Evolutionary conservation across 1,140 invertebrate species (phyloP).

Genomic region (Diabrotica undecimpunctata): DNA sequence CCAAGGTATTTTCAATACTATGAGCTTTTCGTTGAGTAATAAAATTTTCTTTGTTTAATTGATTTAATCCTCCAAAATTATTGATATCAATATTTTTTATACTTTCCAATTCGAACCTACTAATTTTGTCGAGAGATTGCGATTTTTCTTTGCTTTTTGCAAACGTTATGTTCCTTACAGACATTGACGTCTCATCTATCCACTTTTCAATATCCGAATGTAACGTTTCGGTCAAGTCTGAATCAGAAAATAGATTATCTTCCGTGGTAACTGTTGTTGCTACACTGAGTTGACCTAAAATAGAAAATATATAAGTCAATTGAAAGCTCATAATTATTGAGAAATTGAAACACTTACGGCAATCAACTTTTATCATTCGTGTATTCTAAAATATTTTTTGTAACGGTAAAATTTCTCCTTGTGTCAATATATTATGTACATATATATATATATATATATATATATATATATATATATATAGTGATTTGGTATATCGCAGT

Average conservation of each 20-base stretch:
- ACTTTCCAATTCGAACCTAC: not conserved
- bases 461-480: too few relatives aligned
- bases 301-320: conserved; percentile 12
- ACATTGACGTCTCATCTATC: conserved; percentile 43
- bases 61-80: conserved; percentile 16
- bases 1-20: conserved; percentile 33
- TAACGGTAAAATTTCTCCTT: too few relatives aligned
- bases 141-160: conserved; percentile 31
- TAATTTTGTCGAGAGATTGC: conserved; percentile 16
- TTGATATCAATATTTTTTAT: conserved; percentile 12
- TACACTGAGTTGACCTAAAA: conserved; percentile 46
- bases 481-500: too few relatives aligned
- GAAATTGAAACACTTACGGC: too few relatives aligned
- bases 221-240: conserved; percentile 41
- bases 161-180: conserved; percentile 37
- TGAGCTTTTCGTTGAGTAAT: conserved; percentile 26
- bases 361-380: too few relatives aligned
- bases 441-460: too few relatives aligned
- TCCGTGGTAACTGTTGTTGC: conserved; percentile 43
- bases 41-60: conserved; percentile 24
- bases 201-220: conserved; percentile 42
- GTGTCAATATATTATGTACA: too few relatives aligned
- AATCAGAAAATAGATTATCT: conserved; percentile 41
- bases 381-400: too few relatives aligned
- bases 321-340: not conserved